These are phyloP conservation scores for Colinus virginianus DNA, from an alignment of 2,113 vertebrate genomes.

Conservation along the genomic window DNA sequence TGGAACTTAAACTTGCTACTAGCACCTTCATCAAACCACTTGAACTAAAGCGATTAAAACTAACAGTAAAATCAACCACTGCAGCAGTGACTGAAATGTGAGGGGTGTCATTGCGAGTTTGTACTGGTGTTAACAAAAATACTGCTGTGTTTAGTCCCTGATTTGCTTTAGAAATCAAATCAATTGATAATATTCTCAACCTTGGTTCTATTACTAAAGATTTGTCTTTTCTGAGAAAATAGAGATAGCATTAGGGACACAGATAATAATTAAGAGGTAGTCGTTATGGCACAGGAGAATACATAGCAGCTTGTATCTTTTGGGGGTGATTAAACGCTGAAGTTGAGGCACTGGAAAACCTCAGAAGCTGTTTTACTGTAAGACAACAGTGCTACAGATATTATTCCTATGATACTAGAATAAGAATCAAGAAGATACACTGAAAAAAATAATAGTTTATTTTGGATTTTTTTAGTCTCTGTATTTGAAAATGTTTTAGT, in stretches of 20 bases:
- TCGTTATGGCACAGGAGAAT: not conserved
- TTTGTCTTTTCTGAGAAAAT: not conserved
- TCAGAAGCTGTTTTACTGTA: conserved; percentile 27
- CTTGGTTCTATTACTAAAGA: conserved; percentile 1
- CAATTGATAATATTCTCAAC: not conserved
- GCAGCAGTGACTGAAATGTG: conserved; percentile 43
- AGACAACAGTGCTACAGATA: not conserved
- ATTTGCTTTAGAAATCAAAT: conserved; percentile 44
- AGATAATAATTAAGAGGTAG: conserved; percentile 36
- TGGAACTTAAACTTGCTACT: conserved; percentile 65
- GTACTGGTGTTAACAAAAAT: conserved; percentile 30
- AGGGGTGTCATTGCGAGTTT: not conserved
- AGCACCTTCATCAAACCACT: conserved; percentile 65
- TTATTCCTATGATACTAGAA: not conserved
- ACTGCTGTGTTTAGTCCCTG: conserved; percentile 22
- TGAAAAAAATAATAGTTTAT: not conserved
- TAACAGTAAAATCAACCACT: conserved; percentile 54
- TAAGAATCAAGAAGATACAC: not conserved
- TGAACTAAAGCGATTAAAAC: conserved; percentile 59
- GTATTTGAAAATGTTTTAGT: not conserved
- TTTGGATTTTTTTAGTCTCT: not conserved
- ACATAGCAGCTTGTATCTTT: conserved; percentile 4
- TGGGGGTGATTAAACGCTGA: not conserved
- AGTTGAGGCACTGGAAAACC: conserved; percentile 1
- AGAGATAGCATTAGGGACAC: conserved; percentile 3